Percentiles rank a stretch among this genome's conserved stretches.
These are phyloP conservation scores for Elaphurus davidianus DNA, from an alignment of 2,113 vertebrate species.

Conservation along the genomic window DNA sequence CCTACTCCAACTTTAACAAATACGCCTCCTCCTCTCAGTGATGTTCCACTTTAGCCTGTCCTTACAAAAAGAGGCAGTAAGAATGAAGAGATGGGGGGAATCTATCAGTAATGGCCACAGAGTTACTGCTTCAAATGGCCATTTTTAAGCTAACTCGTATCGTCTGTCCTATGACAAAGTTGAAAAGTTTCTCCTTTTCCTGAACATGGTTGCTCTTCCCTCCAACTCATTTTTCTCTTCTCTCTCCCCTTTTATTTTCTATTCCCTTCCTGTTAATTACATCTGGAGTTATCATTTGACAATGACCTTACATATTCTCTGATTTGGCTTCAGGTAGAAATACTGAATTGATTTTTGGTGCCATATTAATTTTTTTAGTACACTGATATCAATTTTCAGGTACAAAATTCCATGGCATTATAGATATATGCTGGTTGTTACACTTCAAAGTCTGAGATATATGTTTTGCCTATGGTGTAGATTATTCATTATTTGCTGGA, in stretches of 20 bases:
- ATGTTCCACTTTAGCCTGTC: neutral
- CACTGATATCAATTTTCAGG: conserved; percentile 7
- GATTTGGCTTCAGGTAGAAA: conserved; percentile 15
- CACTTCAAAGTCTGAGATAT: conserved; percentile 64
- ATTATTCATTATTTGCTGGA: conserved; percentile 64
- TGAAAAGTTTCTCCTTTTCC: neutral
- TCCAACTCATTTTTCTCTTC: neutral
- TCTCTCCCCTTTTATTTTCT: neutral
- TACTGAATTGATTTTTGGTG: neutral
- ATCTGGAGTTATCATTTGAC: neutral
- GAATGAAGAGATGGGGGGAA: neutral
- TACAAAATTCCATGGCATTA: conserved; percentile 20
- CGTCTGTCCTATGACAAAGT: neutral
- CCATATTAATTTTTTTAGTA: neutral
- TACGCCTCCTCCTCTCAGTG: neutral
- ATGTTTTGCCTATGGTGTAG: conserved; percentile 26
- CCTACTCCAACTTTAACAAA: neutral
- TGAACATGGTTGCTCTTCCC: neutral
- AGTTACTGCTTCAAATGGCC: neutral
- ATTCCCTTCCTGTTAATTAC: neutral
- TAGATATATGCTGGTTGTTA: conserved; percentile 35
- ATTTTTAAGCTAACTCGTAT: neutral
- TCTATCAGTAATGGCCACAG: neutral
- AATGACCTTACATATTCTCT: neutral
- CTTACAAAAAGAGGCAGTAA: neutral